Evolutionary conservation across 1,140 invertebrate genomes (phyloP).

Genomic region (Bombus balteatus): DNA sequence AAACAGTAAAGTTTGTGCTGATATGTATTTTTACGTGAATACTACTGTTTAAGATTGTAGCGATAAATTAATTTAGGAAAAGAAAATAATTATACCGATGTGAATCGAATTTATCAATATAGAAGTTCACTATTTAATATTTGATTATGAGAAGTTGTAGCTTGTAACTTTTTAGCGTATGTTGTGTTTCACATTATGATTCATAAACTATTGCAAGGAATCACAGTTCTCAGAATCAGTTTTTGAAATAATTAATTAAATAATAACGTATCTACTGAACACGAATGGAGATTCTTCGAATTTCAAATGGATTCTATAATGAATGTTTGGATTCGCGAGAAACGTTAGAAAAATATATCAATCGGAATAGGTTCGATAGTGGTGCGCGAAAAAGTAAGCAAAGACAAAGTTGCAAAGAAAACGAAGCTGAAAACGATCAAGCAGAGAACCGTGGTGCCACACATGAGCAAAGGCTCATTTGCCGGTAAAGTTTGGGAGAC

Average conservation of each 20-base stretch:
- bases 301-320: neutral
- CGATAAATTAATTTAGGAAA: neutral
- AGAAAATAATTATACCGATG: neutral
- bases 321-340: neutral
- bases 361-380: conserved; percentile 38
- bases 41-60: neutral
- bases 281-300: conserved; percentile 13
- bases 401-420: conserved; percentile 67
- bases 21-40: neutral
- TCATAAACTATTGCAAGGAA: neutral
- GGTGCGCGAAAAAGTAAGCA: conserved; percentile 62
- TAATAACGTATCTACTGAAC: neutral
- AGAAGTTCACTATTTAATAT: neutral
- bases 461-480: conserved; percentile 57
- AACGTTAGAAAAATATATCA: conserved; percentile 17
- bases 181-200: neutral
- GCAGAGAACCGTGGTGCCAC: conserved; percentile 36
- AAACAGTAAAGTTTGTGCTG: neutral
- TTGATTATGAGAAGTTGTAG: neutral
- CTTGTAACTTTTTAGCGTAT: neutral
- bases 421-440: conserved; percentile 59
- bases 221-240: neutral
- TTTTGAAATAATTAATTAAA: neutral
- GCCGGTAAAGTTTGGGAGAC: conserved; percentile 75
- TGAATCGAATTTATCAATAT: neutral